A percentile compares a stretch with the other conserved stretches of the same genome.
These are phyloP conservation scores for Pammene fasciana DNA, from an alignment of 2,888 invertebrate species.

Conservation along the genomic window DNA sequence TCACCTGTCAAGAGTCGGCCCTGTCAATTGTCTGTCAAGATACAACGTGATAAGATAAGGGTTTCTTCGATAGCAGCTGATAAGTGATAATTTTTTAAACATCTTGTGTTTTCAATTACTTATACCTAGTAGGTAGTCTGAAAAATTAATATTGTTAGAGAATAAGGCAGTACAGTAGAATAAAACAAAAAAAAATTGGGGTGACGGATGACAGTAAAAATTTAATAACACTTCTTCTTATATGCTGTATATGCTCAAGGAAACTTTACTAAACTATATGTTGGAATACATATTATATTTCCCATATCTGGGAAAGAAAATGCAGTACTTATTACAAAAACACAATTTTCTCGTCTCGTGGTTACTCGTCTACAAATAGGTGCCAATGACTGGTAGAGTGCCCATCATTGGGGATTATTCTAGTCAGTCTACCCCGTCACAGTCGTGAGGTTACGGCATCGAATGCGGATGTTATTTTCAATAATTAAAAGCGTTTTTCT, in stretches of 20 bases:
- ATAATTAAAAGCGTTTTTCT: constrained; percentile 59
- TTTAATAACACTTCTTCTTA: too few relatives aligned
- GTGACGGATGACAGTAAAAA: too few relatives aligned
- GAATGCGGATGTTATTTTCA: constrained; percentile 42
- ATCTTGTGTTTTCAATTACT: constrained; percentile 1
- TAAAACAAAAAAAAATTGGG: too few relatives aligned
- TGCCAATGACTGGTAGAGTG: not conserved
- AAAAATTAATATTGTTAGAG: too few relatives aligned
- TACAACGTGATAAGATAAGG: constrained; percentile 27
- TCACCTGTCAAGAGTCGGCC: constrained; percentile 31
- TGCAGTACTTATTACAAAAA: too few relatives aligned
- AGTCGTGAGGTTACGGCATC: constrained; percentile 33
- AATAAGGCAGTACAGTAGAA: too few relatives aligned
- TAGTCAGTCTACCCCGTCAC: constrained; percentile 12
- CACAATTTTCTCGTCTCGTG: too few relatives aligned
- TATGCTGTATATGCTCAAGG: too few relatives aligned
- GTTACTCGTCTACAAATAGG: too few relatives aligned
- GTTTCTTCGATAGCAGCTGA: constrained; percentile 21
- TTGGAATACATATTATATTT: too few relatives aligned
- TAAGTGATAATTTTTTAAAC: constrained; percentile 31
- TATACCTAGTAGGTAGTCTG: not conserved
- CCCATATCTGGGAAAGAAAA: too few relatives aligned
- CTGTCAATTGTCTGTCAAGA: constrained; percentile 40
- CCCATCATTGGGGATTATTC: not conserved
- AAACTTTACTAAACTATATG: too few relatives aligned